phyloP scores from a whole-genome alignment of 2,797 vertebrate genomes.

The Intellagama lesueurii region DNA sequence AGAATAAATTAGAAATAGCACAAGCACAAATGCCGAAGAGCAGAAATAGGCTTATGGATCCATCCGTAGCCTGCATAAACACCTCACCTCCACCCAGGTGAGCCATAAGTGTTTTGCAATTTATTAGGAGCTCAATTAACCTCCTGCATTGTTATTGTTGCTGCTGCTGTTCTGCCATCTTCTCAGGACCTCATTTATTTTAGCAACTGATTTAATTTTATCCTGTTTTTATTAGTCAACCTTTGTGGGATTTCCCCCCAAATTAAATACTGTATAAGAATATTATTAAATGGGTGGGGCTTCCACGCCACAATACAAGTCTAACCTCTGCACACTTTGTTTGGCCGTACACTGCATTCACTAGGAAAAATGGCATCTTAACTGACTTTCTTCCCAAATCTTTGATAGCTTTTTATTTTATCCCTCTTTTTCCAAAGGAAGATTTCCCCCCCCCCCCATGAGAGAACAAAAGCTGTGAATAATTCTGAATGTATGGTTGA shows the following conservation, averaged over 20 bases:
- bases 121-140: not conserved
- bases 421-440: conserved; percentile 13
- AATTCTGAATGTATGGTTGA: conserved; percentile 54
- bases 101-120: not conserved
- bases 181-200: not conserved
- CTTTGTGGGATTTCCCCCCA: not conserved
- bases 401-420: conserved; percentile 27
- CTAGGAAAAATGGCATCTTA: not conserved
- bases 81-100: not conserved
- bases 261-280: not conserved
- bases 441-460: not conserved
- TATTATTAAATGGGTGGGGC: not conserved
- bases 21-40: too few relatives aligned
- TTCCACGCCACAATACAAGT: not conserved
- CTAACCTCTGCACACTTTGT: too few relatives aligned
- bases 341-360: not conserved
- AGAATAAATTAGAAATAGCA: not conserved
- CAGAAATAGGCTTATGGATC: not conserved
- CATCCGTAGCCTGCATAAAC: not conserved
- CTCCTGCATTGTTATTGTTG: not conserved
- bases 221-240: not conserved
- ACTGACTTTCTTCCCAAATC: conserved; percentile 22
- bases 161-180: not conserved
- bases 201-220: not conserved
- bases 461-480: conserved; percentile 52